Evolutionary conservation across 2,797 vertebrate species (phyloP), one percentile per base, ranked within the genome.

Genomic region (Malurus leucopterus): DNA sequence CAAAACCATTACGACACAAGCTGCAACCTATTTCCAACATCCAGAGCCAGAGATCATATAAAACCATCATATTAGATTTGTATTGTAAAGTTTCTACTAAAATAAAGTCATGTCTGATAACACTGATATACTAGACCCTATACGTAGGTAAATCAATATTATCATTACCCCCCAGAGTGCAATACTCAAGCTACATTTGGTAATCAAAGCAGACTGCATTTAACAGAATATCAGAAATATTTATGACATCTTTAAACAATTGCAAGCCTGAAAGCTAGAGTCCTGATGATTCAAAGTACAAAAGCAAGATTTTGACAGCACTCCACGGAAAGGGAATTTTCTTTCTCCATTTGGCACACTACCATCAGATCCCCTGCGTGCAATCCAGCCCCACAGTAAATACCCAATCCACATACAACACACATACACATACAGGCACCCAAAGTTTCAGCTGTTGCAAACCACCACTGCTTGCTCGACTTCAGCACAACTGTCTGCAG

Each of bases 51-150:
- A 86, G 67, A 73, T 74, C 85, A 24, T 65, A 79, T 74, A 78
- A 91, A 93, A 78, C 93, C 63, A 84, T 87, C 90, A 90, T 88
- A 79, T 72, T 79, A 85, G 79, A 63, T 93, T 94, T 94, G 91
- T 88, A 86, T 26, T 55, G 69, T 50, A 81, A 74, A 86, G 54
- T 82, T 89, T 72, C 59, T 82, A 68, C 65, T 86, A 64, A 78
- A 86, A 91, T 79, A 87, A 94, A 91, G 90, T 83, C 85, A 79
- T 1, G 13, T 58, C 89, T 75, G 67, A 72, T 68, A 74, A 72
- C 46, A 40, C 44, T 89, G 58, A 85, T 81, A 62, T 41, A 54
- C 32, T 65, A 88, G 34, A 77, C 51, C 63, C 40, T 53, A 24
- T 43, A 50, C 3, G 1, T 26, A 84, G 36, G 76, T 76, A 91